Conservation (phyloP, 2,113 vertebrate species). For the Oriolus oriolus region DNA sequence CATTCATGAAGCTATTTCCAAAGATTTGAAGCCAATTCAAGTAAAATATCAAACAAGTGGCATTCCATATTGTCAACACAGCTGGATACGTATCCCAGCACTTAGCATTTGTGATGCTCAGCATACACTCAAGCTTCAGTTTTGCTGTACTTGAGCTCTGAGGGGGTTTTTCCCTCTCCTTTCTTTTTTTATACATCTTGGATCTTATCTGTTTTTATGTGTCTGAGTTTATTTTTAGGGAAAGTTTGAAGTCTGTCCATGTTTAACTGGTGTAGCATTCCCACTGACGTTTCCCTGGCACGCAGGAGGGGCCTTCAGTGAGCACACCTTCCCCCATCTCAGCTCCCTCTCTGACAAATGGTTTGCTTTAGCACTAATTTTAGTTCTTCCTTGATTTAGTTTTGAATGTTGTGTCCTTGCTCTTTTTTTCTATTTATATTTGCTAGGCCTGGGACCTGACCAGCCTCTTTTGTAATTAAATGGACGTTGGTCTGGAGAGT, state of each 20-base stretch:
- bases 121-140: background rate
- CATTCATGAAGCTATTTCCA: conserved; percentile 37
- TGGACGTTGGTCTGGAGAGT: background rate
- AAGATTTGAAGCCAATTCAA: background rate
- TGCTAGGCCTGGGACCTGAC: background rate
- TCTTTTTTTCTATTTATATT: background rate
- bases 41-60: conserved; percentile 40
- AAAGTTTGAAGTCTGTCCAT: background rate
- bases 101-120: background rate
- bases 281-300: background rate
- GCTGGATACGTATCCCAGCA: background rate
- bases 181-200: background rate
- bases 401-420: background rate
- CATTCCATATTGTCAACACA: conserved; percentile 30
- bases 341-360: background rate
- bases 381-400: background rate
- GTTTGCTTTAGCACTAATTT: background rate
- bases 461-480: background rate
- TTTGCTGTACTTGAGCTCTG: background rate
- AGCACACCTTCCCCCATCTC: background rate
- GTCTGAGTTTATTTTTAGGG: background rate
- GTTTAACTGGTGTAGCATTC: background rate
- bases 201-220: background rate
- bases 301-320: background rate
- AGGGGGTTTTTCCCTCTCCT: background rate